Base-by-base conservation (phyloP, 2,888 invertebrate species). In the Sinohyriopsis cumingii region DNA sequence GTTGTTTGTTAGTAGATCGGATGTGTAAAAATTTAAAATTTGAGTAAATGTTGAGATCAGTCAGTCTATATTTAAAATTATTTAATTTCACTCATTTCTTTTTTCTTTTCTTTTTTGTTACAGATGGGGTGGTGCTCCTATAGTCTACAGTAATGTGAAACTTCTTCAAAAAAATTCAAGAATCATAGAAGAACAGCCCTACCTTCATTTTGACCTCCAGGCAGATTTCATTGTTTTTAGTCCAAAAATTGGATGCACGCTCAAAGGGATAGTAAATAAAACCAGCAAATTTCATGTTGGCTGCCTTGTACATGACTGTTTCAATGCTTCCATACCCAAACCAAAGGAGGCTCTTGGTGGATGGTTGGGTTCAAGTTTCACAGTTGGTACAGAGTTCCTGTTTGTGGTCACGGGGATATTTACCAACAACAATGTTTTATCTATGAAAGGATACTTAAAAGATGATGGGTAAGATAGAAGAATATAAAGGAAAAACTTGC, bases 151-250 rank as follows among this genome's bases (percentile, higher is more conserved):
- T 86, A 94, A 94, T 83, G 91, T 94, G 15, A 92, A 92, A 79
- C 86, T 94, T 33, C 83, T 93, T 20, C 92, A 92, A 72, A 90
- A 92, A 78, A 83, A 92, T 62, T 94, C 93, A n/a, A 88, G 91
- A 22, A 92, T 94, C 68, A 90, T 92, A 72, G 91, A 93, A 83
- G 94, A 94, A 79, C 92, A 92, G 79, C 92, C 92, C 74, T 93
- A 92, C 79, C 92, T 94, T 73, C 93, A 94, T 84, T 90, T 94
- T 73, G 93, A 94, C 90, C 91, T 94, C 4, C 92, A 93, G 87
- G 94, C 93, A 24, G 93, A 94, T 81, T 94, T 94, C 86, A 94
- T 93, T 85, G 89, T 94, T 75, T 94, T 94, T 85, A 92, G 91
- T 76, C 94, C 94, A 19, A 87, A 90, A 86, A 89, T 93, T 64